These are phyloP conservation scores for Eptesicus fuscus DNA, from an alignment of 2,113 vertebrate genomes.

Conservation along the genomic window DNA sequence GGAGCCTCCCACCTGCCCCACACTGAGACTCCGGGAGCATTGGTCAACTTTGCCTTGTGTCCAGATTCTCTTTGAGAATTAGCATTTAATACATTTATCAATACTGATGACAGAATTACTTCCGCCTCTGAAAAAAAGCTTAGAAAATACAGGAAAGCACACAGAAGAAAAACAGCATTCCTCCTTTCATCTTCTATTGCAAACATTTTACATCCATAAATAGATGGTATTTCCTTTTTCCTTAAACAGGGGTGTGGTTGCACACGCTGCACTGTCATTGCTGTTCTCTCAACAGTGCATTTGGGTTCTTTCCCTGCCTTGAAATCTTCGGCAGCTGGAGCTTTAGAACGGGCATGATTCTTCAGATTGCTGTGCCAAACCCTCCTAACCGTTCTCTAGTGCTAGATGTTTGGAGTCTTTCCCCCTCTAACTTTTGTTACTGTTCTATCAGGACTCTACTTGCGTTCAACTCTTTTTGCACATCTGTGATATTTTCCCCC, in stretches of 20 bases:
- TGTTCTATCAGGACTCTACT: neutral
- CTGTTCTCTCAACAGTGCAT: neutral
- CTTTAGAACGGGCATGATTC: neutral
- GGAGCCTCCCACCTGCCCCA: neutral
- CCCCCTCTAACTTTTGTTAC: neutral
- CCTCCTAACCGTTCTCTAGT: neutral
- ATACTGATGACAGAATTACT: neutral
- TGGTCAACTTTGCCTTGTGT: neutral
- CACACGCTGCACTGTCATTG: neutral
- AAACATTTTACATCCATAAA: neutral
- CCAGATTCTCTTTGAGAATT: neutral
- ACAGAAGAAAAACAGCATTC: neutral
- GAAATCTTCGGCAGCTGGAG: neutral
- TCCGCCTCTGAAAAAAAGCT: neutral
- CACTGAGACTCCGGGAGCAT: rapidly evolving
- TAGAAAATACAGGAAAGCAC: neutral
- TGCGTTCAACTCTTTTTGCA: neutral
- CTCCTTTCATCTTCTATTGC: neutral
- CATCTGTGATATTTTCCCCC: neutral
- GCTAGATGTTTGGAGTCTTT: neutral
- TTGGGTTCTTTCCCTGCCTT: neutral
- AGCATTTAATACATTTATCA: neutral
- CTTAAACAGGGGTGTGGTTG: neutral
- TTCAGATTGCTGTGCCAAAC: neutral
- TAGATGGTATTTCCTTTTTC: neutral